Evolutionary conservation across 2,113 vertebrate species (phyloP).

Genomic region (Nerophis lumbriciformis): DNA sequence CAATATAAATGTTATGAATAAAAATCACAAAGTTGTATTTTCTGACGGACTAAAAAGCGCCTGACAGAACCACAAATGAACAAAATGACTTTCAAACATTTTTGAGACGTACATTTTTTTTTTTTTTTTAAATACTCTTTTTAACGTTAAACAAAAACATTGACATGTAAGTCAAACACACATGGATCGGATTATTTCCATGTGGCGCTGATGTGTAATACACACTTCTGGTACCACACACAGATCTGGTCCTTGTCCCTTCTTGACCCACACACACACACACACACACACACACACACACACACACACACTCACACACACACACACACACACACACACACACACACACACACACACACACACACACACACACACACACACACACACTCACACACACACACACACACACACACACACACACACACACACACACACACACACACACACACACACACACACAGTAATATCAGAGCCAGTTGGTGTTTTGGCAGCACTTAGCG

Average conservation of each 20-base stretch:
- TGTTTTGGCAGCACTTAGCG: slow-evolving; percentile 64
- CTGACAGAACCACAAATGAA: background rate
- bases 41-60: background rate
- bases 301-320: slow-evolving; percentile 18
- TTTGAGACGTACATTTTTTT: no score
- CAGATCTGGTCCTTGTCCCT: slow-evolving; percentile 58
- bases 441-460: slow-evolving; percentile 47
- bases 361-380: slow-evolving; percentile 39
- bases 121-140: no score
- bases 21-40: background rate
- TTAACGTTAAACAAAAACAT: background rate
- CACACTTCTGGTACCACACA: slow-evolving; percentile 59
- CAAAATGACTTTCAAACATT: background rate
- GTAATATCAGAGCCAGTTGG: slow-evolving; percentile 66
- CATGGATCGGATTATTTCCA: slow-evolving; percentile 55
- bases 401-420: slow-evolving; percentile 20
- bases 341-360: slow-evolving; percentile 20
- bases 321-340: slow-evolving; percentile 11
- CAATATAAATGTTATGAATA: background rate
- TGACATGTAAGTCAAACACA: slow-evolving; percentile 17
- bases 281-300: slow-evolving; percentile 13
- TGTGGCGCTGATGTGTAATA: slow-evolving; percentile 32
- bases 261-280: slow-evolving; percentile 43
- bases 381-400: slow-evolving; percentile 10
- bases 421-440: slow-evolving; percentile 23